Conservation (phyloP, 2,113 vertebrate genomes). For the Gasterosteus nipponicus region DNA sequence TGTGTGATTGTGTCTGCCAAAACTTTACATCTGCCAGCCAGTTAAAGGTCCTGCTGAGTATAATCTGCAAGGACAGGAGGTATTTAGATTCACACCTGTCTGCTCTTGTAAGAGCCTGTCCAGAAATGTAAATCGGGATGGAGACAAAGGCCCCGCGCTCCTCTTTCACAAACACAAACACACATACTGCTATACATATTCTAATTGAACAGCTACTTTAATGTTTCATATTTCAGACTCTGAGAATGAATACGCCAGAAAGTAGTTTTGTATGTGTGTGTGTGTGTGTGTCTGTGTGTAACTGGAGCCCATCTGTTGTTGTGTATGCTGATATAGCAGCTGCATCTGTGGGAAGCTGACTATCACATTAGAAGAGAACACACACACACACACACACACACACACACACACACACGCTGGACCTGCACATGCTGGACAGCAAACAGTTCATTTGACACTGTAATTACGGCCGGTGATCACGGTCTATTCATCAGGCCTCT, state of each 20-base stretch:
- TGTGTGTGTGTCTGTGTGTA: conserved; percentile 33
- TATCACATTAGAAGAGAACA: conserved; percentile 57
- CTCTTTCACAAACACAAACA: background rate
- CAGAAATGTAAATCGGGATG: conserved; percentile 9
- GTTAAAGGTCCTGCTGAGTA: conserved; percentile 43
- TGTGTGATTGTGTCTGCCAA: conserved; percentile 26
- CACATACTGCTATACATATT: conserved; percentile 8
- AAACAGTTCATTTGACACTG: conserved; percentile 77
- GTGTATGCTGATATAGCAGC: conserved; percentile 73
- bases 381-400: conserved; percentile 24
- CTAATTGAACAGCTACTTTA: conserved; percentile 14
- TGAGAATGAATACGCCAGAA: conserved; percentile 32
- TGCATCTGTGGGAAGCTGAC: conserved; percentile 70
- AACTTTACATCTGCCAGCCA: conserved; percentile 45
- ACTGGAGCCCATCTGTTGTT: conserved; percentile 73
- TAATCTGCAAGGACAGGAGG: conserved; percentile 50
- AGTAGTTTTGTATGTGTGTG: conserved; percentile 20
- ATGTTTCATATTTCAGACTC: conserved; percentile 22
- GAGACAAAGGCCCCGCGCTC: conserved; percentile 10
- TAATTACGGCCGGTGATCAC: conserved; percentile 76
- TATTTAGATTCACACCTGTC: conserved; percentile 40
- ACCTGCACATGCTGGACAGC: conserved; percentile 38
- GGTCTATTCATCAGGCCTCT: conserved; percentile 65
- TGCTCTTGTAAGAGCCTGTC: conserved; percentile 10
- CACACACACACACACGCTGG: conserved; percentile 23